Conservation (phyloP, 2,797 vertebrate genomes). For the Phoeniculus purpureus region DNA sequence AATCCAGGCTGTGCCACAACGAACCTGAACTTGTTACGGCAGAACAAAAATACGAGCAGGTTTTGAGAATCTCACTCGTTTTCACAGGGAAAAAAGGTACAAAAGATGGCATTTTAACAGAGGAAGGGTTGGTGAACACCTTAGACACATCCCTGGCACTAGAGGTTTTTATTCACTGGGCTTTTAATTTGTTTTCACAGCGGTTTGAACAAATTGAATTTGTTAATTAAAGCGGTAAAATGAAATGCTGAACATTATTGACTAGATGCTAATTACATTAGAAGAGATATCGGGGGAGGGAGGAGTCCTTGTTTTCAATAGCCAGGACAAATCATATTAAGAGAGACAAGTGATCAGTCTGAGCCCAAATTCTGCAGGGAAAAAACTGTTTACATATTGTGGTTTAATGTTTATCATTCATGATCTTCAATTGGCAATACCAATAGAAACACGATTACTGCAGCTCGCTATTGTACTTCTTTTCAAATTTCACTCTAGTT, state of each 20-base stretch:
- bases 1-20: rapidly evolving
- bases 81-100: slow-evolving; percentile 62
- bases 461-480: slow-evolving; percentile 60
- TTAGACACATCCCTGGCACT: slow-evolving; percentile 87
- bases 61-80: neutral
- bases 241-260: slow-evolving; percentile 99
- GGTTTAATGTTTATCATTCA: slow-evolving; percentile 79
- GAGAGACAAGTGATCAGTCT: slow-evolving; percentile 80
- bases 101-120: slow-evolving; percentile 74
- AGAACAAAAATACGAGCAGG: neutral
- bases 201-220: slow-evolving; percentile 98
- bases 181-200: slow-evolving; percentile 89
- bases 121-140: slow-evolving; percentile 86
- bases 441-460: slow-evolving; percentile 72
- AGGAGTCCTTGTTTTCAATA: slow-evolving; percentile 89
- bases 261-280: slow-evolving; percentile 99
- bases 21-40: neutral
- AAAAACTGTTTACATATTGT: slow-evolving; percentile 76
- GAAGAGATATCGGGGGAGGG: slow-evolving; percentile 86
- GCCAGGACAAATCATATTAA: slow-evolving; percentile 92
- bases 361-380: slow-evolving; percentile 78
- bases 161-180: slow-evolving; percentile 87
- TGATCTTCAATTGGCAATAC: slow-evolving; percentile 73
- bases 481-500: slow-evolving; percentile 67
- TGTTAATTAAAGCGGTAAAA: slow-evolving; percentile 99